Conservation (phyloP, 2,797 vertebrate genomes). For the Phylloscopus collybita region DNA sequence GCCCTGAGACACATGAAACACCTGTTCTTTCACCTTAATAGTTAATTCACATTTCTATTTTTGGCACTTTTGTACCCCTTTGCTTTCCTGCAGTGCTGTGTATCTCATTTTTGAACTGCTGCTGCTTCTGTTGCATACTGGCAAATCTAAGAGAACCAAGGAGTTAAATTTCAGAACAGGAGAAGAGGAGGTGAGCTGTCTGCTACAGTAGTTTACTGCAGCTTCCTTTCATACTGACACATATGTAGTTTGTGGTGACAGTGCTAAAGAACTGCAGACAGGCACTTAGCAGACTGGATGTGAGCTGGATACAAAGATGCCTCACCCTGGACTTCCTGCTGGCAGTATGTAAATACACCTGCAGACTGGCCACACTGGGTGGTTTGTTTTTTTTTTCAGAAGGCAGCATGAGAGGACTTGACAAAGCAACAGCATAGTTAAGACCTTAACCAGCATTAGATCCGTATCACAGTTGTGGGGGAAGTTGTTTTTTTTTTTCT, state of each 20-base stretch:
- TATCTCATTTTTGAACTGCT: conserved; percentile 24
- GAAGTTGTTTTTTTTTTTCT: conserved; percentile 21
- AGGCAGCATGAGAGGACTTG: conserved; percentile 68
- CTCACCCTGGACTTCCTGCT: conserved; percentile 76
- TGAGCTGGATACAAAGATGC: conserved; percentile 80
- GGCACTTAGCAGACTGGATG: conserved; percentile 80
- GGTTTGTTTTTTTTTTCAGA: conserved; percentile 35
- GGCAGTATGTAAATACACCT: conserved; percentile 85
- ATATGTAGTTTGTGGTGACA: conserved; percentile 77
- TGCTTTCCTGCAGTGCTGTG: conserved; percentile 37
- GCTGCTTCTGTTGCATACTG: conserved; percentile 37
- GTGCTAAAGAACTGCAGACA: conserved; percentile 79
- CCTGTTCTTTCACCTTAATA: conserved; percentile 66
- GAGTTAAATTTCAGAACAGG: conserved; percentile 67
- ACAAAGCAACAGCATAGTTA: conserved; percentile 75
- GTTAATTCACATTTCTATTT: conserved; percentile 52
- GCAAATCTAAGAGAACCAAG: conserved; percentile 58
- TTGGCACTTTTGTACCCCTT: conserved; percentile 42
- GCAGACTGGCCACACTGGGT: conserved; percentile 75
- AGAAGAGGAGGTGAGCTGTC: conserved; percentile 75
- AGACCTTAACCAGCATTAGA: conserved; percentile 59
- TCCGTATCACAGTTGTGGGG: conserved; percentile 54
- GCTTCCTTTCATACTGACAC: conserved; percentile 74
- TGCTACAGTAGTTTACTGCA: conserved; percentile 72
- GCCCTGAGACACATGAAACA: background rate